Evolutionary conservation across 2,888 invertebrate genomes (phyloP).

Genomic region (Athripsodes cinereus): DNA sequence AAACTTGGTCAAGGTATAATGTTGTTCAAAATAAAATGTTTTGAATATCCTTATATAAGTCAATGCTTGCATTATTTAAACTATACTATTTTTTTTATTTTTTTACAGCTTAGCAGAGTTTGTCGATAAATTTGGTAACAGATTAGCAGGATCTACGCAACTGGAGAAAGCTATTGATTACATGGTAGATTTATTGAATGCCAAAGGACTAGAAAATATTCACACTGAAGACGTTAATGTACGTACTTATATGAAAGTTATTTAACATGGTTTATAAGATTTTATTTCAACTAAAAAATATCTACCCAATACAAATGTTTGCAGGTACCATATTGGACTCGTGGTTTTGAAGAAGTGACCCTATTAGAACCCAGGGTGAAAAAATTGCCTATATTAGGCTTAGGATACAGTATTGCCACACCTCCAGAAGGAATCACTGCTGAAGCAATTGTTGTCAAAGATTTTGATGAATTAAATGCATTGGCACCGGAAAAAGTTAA

Average conservation of each 20-base stretch:
- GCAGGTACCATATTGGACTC: slow-evolving; percentile 31
- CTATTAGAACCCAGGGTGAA: slow-evolving; percentile 50
- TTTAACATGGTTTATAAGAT: no score
- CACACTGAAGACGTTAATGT: slow-evolving; percentile 53
- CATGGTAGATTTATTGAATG: slow-evolving; percentile 43
- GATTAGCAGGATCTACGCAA: slow-evolving; percentile 55
- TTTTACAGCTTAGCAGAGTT: slow-evolving; percentile 39
- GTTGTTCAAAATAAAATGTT: no score
- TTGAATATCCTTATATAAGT: no score
- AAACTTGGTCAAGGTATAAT: not conserved
- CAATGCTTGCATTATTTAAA: no score
- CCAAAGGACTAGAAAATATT: slow-evolving; percentile 48
- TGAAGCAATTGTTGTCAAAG: slow-evolving; percentile 55
- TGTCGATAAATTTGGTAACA: slow-evolving; percentile 56
- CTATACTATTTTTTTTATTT: no score
- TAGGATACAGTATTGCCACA: slow-evolving; percentile 59
- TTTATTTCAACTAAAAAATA: not conserved
- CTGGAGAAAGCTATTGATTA: slow-evolving; percentile 66
- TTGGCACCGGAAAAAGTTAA: slow-evolving; percentile 39
- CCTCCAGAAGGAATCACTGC: slow-evolving; percentile 55
- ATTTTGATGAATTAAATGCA: slow-evolving; percentile 54
- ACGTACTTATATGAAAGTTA: no score
- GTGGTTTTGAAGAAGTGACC: slow-evolving; percentile 56
- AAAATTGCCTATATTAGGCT: slow-evolving; percentile 52
- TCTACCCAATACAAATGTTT: no score